phyloP scores from a whole-genome alignment of 2,888 invertebrate genomes.

The Ligdia adustata region DNA sequence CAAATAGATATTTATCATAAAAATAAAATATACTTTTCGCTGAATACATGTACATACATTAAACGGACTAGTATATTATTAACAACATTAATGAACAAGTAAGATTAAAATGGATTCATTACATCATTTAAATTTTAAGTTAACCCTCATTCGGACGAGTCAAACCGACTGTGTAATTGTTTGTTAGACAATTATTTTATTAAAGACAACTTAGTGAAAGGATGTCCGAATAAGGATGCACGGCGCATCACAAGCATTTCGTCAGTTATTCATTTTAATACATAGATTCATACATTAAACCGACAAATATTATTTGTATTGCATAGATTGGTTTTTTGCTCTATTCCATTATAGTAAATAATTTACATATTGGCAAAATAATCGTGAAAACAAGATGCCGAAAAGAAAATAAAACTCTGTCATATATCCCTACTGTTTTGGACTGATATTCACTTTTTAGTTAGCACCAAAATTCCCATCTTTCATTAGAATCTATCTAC shows the following conservation, averaged over 20 bases:
- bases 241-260: no score
- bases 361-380: constrained; percentile 1
- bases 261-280: no score
- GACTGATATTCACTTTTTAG: constrained; percentile 63
- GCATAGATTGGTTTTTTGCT: no score
- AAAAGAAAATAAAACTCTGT: constrained; percentile 20
- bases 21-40: constrained; percentile 9
- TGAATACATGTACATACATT: constrained; percentile 14
- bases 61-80: constrained; percentile 21
- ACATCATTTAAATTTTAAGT: constrained; percentile 19
- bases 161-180: no score
- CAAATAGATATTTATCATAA: no score
- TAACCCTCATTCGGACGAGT: no score
- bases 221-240: no score
- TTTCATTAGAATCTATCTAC: constrained; percentile 65
- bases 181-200: no score
- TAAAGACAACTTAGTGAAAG: no score
- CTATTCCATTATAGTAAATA: no score
- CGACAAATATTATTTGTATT: no score
- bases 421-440: constrained; percentile 56
- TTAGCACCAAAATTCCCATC: constrained; percentile 79
- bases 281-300: no score
- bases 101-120: constrained; percentile 14
- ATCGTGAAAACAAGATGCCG: not conserved
- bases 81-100: constrained; percentile 17